Evolutionary conservation across 2,888 invertebrate genomes (phyloP).

Genomic region (Eupithecia centaureata): DNA sequence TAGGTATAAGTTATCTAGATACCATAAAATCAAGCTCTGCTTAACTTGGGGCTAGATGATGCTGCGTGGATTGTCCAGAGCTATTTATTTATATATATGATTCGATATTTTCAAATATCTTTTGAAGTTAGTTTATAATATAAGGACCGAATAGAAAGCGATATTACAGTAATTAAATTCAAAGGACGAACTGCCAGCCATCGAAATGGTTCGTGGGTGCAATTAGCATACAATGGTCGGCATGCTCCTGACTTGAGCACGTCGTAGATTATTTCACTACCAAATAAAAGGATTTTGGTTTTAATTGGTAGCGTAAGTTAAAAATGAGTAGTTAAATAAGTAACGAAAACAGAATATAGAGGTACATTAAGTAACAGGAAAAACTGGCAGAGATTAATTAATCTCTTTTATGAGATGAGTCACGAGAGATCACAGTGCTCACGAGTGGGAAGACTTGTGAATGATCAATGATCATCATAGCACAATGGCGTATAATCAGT

Average conservation of each 20-base stretch:
- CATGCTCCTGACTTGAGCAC: slow-evolving; percentile 34
- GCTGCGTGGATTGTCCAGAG: too few species aligned
- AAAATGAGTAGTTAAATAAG: too few species aligned
- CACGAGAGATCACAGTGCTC: too few species aligned
- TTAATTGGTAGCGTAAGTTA: too few species aligned
- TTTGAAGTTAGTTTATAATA: not conserved
- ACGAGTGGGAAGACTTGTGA: too few species aligned
- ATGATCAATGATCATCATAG: too few species aligned
- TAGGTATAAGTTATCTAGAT: too few species aligned
- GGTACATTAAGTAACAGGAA: not conserved
- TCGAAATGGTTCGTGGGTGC: slow-evolving; percentile 41
- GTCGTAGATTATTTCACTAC: slow-evolving; percentile 30
- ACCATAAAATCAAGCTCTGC: too few species aligned
- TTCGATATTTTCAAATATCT: slow-evolving; percentile 1
- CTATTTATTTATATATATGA: too few species aligned
- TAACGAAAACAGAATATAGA: not conserved
- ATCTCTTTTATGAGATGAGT: not conserved
- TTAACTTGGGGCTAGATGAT: too few species aligned
- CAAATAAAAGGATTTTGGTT: slow-evolving; percentile 7
- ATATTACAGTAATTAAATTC: slow-evolving; percentile 31
- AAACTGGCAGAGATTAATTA: not conserved
- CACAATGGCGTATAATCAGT: too few species aligned
- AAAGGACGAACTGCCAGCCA: slow-evolving; percentile 35
- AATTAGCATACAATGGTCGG: slow-evolving; percentile 51
- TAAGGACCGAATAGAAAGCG: slow-evolving; percentile 28